Conservation (phyloP, 2,888 invertebrate species). For the Euplagia quadripunctaria region DNA sequence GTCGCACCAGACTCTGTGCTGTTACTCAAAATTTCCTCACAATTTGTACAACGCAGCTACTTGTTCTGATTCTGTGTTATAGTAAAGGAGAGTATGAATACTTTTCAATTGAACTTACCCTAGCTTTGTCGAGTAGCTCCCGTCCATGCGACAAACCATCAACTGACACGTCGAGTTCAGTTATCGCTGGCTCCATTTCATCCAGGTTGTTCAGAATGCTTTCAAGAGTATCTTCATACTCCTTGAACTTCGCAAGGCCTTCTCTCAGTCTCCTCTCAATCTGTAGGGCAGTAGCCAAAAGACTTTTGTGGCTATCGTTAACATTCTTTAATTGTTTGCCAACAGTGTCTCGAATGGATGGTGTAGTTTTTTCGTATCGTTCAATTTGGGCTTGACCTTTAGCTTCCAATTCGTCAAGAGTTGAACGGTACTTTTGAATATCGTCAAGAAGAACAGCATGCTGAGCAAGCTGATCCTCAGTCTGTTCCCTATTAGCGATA, state of each 20-base stretch:
- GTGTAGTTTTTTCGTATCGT: conserved; percentile 91
- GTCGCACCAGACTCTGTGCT: no score
- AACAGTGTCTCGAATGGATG: conserved; percentile 92
- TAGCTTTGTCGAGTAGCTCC: conserved; percentile 91
- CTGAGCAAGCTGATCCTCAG: conserved; percentile 95
- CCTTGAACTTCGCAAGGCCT: conserved; percentile 96
- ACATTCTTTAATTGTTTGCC: conserved; percentile 96
- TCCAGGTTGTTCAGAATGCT: conserved; percentile 94
- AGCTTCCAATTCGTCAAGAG: conserved; percentile 93
- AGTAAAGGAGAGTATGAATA: neutral
- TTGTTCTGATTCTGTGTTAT: neutral
- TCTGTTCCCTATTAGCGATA: conserved; percentile 96
- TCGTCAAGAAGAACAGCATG: conserved; percentile 92
- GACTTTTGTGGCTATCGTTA: conserved; percentile 96
- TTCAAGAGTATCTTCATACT: conserved; percentile 96
- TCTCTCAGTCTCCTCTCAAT: conserved; percentile 96
- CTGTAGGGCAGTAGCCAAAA: conserved; percentile 95
- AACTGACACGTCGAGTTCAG: conserved; percentile 91
- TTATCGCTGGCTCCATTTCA: conserved; percentile 92
- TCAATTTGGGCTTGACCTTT: conserved; percentile 95
- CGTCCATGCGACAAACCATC: conserved; percentile 92
- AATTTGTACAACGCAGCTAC: no score
- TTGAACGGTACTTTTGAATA: conserved; percentile 94
- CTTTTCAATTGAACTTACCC: conserved; percentile 81
- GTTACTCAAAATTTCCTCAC: neutral